These are phyloP conservation scores for Drosophila anomalata DNA, from an alignment of 2,888 invertebrate species.

Conservation along the genomic window DNA sequence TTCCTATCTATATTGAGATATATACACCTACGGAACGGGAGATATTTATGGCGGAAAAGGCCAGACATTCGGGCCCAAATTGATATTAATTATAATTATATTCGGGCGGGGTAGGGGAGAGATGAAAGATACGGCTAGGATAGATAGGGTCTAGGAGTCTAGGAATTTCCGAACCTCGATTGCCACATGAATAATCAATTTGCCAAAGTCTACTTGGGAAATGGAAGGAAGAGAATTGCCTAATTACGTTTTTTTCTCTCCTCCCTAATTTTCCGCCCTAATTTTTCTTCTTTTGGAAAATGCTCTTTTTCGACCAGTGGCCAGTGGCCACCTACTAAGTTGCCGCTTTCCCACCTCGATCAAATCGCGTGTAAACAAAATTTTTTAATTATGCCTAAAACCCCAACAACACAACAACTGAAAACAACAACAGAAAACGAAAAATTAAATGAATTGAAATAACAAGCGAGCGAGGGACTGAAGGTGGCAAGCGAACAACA, in stretches of 20 bases:
- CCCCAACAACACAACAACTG: neutral
- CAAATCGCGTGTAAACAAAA: conserved; percentile 48
- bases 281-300: neutral
- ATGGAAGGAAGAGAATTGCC: conserved; percentile 3
- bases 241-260: conserved; percentile 24
- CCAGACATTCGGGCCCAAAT: conserved; percentile 49
- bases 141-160: neutral
- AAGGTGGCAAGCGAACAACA: conserved; percentile 14
- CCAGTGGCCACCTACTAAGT: neutral
- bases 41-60: conserved; percentile 34
- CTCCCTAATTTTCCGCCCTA: neutral
- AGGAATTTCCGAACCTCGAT: conserved; percentile 21
- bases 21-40: neutral
- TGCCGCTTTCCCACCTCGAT: conserved; percentile 5
- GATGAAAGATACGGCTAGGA: conserved; percentile 19
- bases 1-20: conserved; percentile 18
- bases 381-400: conserved; percentile 59
- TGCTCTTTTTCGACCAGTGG: neutral
- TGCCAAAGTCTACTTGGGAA: neutral
- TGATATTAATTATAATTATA: conserved; percentile 73
- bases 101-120: conserved; percentile 12
- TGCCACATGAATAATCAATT: conserved; percentile 61
- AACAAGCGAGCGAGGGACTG: conserved; percentile 6
- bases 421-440: conserved; percentile 1
- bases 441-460: neutral